phyloP scores from a whole-genome alignment of 1,140 invertebrate species.

The Lepidurus packardi region DNA sequence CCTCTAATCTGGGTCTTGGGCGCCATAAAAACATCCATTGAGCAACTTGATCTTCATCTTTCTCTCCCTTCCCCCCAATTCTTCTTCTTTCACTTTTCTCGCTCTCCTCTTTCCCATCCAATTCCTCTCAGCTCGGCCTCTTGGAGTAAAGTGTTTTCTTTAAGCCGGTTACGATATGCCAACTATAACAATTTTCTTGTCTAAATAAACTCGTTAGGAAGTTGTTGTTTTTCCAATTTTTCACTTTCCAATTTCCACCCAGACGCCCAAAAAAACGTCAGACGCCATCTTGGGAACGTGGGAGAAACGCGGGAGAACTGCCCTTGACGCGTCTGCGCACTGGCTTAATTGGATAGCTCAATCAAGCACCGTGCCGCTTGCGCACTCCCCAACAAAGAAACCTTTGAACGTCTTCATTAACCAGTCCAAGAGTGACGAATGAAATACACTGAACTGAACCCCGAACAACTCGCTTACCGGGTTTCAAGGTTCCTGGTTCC shows the following conservation, averaged over 20 bases:
- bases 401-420: background rate
- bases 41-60: slow-evolving; percentile 16
- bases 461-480: too few relatives aligned
- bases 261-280: background rate
- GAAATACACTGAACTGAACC: too few relatives aligned
- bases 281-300: background rate
- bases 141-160: slow-evolving; percentile 16
- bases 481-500: too few relatives aligned
- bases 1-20: slow-evolving; percentile 20
- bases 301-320: background rate
- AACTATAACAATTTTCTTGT: background rate
- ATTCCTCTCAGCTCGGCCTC: slow-evolving; percentile 23
- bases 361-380: background rate
- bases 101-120: slow-evolving; percentile 3
- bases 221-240: background rate
- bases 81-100: slow-evolving; percentile 25
- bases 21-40: slow-evolving; percentile 15
- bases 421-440: too few relatives aligned
- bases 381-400: background rate
- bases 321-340: background rate
- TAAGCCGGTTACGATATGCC: background rate
- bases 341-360: slow-evolving; percentile 3
- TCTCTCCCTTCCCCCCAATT: background rate
- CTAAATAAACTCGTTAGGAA: slow-evolving; percentile 3
- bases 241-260: background rate